phyloP scores from a whole-genome alignment of 2,113 vertebrate genomes.

The Ammodytes dubius region DNA sequence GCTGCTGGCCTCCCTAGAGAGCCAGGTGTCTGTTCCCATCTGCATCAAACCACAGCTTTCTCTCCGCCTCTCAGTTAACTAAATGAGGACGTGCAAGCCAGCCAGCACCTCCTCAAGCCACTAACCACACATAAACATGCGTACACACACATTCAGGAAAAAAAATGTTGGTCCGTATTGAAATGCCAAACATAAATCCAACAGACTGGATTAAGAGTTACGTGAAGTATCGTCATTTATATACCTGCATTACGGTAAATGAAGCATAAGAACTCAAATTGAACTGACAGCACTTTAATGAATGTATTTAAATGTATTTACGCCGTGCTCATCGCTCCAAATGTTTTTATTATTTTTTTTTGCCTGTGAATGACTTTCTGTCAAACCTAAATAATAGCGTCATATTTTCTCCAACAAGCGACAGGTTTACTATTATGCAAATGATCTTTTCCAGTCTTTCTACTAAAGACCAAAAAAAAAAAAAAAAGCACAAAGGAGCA shows the following conservation, averaged over 20 bases:
- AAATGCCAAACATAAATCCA: constrained; percentile 4
- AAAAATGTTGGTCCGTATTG: background rate
- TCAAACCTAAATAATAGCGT: constrained; percentile 13
- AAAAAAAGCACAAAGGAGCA: constrained; percentile 15
- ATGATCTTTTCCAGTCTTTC: background rate
- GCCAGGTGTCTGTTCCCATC: constrained; percentile 75
- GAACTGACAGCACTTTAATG: constrained; percentile 30
- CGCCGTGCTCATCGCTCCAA: background rate
- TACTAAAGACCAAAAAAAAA: background rate
- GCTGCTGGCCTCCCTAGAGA: constrained; percentile 61
- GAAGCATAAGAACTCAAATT: constrained; percentile 5
- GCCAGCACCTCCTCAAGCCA: constrained; percentile 22
- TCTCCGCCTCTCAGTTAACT: constrained; percentile 34
- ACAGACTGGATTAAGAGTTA: constrained; percentile 11
- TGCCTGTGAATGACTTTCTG: constrained; percentile 10
- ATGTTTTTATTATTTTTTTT: background rate
- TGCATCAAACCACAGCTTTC: constrained; percentile 60
- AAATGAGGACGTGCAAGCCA: constrained; percentile 22
- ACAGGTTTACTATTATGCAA: constrained; percentile 15
- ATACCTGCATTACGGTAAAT: constrained; percentile 20
- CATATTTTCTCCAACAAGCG: constrained; percentile 27
- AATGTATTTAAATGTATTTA: constrained; percentile 36
- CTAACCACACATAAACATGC: background rate
- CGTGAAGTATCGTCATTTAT: constrained; percentile 26
- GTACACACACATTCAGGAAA: background rate